Conservation (phyloP, 2,797 vertebrate genomes). For the Protonibea diacanthus region DNA sequence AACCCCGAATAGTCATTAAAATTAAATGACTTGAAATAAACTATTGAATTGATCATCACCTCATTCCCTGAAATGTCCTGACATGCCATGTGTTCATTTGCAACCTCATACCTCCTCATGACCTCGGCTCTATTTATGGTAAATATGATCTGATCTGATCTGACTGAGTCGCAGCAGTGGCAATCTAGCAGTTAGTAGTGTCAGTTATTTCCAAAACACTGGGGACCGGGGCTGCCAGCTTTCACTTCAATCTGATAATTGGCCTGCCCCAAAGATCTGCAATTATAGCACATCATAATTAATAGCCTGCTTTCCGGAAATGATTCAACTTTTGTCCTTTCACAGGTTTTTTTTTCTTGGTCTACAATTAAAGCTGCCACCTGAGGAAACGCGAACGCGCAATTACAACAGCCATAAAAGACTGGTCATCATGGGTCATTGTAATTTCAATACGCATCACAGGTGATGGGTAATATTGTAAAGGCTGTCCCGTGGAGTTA, state of each 20-base stretch:
- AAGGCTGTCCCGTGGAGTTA: conserved; percentile 65
- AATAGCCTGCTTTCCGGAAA: conserved; percentile 71
- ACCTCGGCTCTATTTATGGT: conserved; percentile 61
- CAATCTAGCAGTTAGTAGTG: conserved; percentile 64
- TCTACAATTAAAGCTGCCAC: conserved; percentile 75
- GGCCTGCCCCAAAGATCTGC: conserved; percentile 76
- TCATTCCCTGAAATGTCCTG: conserved; percentile 24
- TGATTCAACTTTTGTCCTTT: conserved; percentile 74
- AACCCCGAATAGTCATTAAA: background rate
- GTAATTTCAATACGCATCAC: conserved; percentile 71
- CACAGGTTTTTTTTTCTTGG: conserved; percentile 4
- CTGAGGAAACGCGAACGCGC: conserved; percentile 68
- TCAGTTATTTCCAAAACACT: conserved; percentile 69
- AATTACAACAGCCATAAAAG: conserved; percentile 70
- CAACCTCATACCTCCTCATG: conserved; percentile 28
- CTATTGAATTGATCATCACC: background rate
- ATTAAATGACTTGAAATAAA: background rate
- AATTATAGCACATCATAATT: conserved; percentile 83
- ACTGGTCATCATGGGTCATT: conserved; percentile 64
- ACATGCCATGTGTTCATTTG: conserved; percentile 34
- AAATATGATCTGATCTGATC: conserved; percentile 68
- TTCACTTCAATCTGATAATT: conserved; percentile 72
- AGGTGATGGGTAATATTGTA: conserved; percentile 59
- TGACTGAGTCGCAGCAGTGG: conserved; percentile 59
- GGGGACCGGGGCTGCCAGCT: conserved; percentile 57